Evolutionary conservation across 2,888 invertebrate genomes (phyloP).

Genomic region (Xylota segnis): DNA sequence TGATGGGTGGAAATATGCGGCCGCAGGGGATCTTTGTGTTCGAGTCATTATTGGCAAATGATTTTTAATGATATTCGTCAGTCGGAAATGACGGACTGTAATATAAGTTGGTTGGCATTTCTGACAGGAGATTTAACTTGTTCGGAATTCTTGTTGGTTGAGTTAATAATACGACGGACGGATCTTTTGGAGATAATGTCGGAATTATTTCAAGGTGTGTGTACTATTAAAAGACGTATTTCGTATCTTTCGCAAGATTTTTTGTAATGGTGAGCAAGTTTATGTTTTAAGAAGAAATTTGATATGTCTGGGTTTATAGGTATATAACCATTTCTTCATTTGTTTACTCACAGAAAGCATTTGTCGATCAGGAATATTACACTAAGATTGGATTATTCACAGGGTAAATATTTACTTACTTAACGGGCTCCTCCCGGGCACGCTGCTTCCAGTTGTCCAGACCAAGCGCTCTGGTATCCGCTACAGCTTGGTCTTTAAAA

Average conservation of each 20-base stretch:
- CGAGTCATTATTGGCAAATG: constrained; percentile 8
- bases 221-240: background rate
- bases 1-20: constrained; percentile 26
- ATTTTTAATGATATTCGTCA: constrained; percentile 28
- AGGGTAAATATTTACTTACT: too few species aligned
- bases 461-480: too few species aligned
- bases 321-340: too few species aligned
- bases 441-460: too few species aligned
- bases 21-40: constrained; percentile 2
- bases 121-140: constrained; percentile 26
- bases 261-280: background rate
- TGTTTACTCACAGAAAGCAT: too few species aligned
- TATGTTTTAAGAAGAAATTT: background rate
- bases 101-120: constrained; percentile 24
- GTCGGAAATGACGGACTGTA: constrained; percentile 41
- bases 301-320: too few species aligned
- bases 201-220: background rate
- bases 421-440: too few species aligned
- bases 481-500: too few species aligned
- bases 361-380: too few species aligned
- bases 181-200: background rate
- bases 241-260: background rate
- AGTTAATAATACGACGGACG: constrained; percentile 12
- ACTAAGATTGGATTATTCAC: too few species aligned
- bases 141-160: constrained; percentile 4